Evolutionary conservation across 2,888 invertebrate genomes (phyloP).

Genomic region (Caradrina clavipalpis): DNA sequence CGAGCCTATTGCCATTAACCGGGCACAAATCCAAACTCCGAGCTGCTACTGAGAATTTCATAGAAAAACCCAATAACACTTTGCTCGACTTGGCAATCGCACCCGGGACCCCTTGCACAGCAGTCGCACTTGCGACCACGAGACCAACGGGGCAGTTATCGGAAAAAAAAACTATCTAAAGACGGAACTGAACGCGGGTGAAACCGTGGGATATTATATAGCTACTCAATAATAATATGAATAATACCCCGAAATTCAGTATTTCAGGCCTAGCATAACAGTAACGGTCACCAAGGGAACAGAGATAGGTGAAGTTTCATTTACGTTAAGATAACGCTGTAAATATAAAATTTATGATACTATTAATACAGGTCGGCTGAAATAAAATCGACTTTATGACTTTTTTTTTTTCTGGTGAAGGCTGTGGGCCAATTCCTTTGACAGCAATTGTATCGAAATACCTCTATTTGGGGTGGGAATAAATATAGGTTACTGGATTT

Average conservation of each 20-base stretch:
- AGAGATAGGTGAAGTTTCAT: slow-evolving; percentile 62
- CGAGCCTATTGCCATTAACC: too few species aligned
- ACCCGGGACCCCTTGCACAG: too few species aligned
- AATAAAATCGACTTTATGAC: slow-evolving; percentile 51
- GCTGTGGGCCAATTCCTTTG: slow-evolving; percentile 45
- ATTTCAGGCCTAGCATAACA: slow-evolving; percentile 48
- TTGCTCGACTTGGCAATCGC: too few species aligned
- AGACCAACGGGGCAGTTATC: too few species aligned
- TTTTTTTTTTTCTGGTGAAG: slow-evolving; percentile 52
- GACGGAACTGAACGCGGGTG: too few species aligned
- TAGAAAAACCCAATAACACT: too few species aligned
- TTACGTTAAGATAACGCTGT: slow-evolving; percentile 64
- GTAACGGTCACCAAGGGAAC: slow-evolving; percentile 62
- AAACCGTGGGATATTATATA: too few species aligned
- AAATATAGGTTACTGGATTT: slow-evolving; percentile 17
- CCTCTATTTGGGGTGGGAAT: slow-evolving; percentile 4
- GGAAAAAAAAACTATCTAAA: too few species aligned
- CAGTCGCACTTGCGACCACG: too few species aligned
- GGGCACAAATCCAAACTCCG: too few species aligned
- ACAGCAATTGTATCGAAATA: slow-evolving; percentile 36
- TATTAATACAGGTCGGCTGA: slow-evolving; percentile 50
- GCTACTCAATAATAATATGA: slow-evolving; percentile 28
- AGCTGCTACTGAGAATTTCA: too few species aligned
- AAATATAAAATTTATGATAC: slow-evolving; percentile 70
- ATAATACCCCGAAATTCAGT: slow-evolving; percentile 34